These are phyloP conservation scores for Carassius auratus DNA, from an alignment of 2,113 vertebrate genomes.

Conservation along the genomic window DNA sequence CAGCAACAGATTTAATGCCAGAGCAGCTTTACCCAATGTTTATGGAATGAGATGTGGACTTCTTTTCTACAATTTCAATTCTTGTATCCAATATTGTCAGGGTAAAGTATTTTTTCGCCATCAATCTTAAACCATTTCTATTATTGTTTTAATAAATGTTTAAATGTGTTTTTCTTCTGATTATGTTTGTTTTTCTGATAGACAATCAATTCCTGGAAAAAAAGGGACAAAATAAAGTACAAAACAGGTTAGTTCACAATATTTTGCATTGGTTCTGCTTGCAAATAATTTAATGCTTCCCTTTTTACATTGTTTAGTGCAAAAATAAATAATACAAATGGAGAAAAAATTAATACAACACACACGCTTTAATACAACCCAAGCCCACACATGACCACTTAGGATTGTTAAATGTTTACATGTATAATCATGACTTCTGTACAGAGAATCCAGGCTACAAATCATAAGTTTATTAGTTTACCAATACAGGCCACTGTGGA, in stretches of 20 bases:
- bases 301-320: slow-evolving; percentile 72
- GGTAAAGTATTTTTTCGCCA: background rate
- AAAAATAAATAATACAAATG: slow-evolving; percentile 63
- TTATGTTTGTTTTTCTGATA: background rate
- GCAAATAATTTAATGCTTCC: slow-evolving; percentile 78
- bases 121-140: background rate
- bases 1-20: background rate
- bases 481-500: slow-evolving; percentile 82
- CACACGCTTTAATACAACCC: background rate
- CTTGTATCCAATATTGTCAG: background rate
- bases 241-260: slow-evolving; percentile 29
- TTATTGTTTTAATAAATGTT: background rate
- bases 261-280: slow-evolving; percentile 65
- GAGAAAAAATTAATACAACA: slow-evolving; percentile 45
- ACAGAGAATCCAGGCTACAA: slow-evolving; percentile 84
- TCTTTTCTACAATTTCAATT: background rate
- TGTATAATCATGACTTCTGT: slow-evolving; percentile 76
- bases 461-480: slow-evolving; percentile 69
- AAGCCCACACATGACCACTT: slow-evolving; percentile 78
- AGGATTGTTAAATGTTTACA: slow-evolving; percentile 73
- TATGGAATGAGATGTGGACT: background rate
- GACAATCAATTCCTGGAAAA: background rate
- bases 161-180: background rate
- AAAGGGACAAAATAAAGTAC: background rate
- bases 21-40: background rate